These are phyloP conservation scores for Xiphophorus couchianus DNA, from an alignment of 2,113 vertebrate species.

Conservation along the genomic window DNA sequence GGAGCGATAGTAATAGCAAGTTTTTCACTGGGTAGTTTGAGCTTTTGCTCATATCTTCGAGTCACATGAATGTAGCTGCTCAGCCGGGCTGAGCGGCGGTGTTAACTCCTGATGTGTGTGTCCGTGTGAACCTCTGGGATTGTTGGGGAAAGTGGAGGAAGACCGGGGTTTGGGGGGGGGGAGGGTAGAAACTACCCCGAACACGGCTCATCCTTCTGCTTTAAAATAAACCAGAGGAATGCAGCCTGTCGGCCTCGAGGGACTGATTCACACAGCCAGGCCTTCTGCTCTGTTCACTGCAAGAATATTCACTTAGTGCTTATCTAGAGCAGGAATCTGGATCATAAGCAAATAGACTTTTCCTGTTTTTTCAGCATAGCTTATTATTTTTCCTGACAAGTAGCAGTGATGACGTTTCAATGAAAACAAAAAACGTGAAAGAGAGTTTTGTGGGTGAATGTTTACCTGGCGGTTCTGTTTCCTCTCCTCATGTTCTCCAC, in stretches of 20 bases:
- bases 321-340: constrained; percentile 3
- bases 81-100: constrained; percentile 47
- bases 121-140: constrained; percentile 52
- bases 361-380: not conserved
- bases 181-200: constrained; percentile 42
- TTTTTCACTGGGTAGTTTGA: no score
- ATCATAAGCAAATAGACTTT: constrained; percentile 35
- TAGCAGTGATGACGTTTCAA: not conserved
- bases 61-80: constrained; percentile 29
- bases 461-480: no score
- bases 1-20: constrained; percentile 14
- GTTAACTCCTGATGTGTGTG: constrained; percentile 47
- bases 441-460: no score
- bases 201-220: constrained; percentile 67
- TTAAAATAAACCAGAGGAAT: constrained; percentile 80
- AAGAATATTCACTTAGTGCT: constrained; percentile 24
- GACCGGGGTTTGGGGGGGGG: constrained; percentile 11
- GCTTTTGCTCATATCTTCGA: not conserved
- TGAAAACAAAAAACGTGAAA: not conserved
- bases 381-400: not conserved
- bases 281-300: constrained; percentile 32
- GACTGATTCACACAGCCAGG: constrained; percentile 42
- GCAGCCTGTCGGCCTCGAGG: constrained; percentile 51
- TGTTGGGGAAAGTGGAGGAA: constrained; percentile 14
- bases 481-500: no score